phyloP scores from a whole-genome alignment of 1,140 invertebrate genomes.

The Pissodes strobi region DNA sequence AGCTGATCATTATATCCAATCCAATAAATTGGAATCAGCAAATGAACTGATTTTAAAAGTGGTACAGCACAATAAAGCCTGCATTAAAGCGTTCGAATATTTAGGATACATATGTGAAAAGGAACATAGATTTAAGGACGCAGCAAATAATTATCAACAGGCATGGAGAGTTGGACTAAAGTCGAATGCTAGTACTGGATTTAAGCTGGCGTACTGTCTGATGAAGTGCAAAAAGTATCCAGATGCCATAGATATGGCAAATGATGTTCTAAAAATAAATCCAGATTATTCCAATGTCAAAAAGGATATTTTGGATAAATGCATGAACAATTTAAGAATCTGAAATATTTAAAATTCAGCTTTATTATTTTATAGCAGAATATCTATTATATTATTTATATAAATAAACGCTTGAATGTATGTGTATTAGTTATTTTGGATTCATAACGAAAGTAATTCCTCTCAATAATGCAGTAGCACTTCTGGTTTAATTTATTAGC shows the following conservation, averaged over 20 bases:
- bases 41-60: constrained; percentile 80
- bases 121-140: constrained; percentile 88
- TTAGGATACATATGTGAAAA: constrained; percentile 88
- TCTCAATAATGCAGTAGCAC: no score
- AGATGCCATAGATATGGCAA: constrained; percentile 82
- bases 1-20: constrained; percentile 89
- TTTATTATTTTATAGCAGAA: no score
- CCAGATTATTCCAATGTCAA: constrained; percentile 89
- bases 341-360: no score
- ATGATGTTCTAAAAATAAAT: constrained; percentile 78
- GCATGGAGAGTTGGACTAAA: constrained; percentile 85
- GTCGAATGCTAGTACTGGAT: constrained; percentile 82
- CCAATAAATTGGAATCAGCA: constrained; percentile 85
- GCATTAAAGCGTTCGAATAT: constrained; percentile 89
- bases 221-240: constrained; percentile 90
- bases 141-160: constrained; percentile 78
- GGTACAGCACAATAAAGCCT: constrained; percentile 88
- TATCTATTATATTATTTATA: no score
- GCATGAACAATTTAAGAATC: constrained; percentile 76
- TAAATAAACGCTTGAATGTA: no score
- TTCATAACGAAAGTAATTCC: no score
- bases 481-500: no score
- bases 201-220: constrained; percentile 90
- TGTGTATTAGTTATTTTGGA: no score
- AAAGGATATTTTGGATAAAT: constrained; percentile 94